Evolutionary conservation across 2,888 invertebrate species (phyloP), one percentile per base, ranked within the genome.

Genomic region (Thyatira batis): DNA sequence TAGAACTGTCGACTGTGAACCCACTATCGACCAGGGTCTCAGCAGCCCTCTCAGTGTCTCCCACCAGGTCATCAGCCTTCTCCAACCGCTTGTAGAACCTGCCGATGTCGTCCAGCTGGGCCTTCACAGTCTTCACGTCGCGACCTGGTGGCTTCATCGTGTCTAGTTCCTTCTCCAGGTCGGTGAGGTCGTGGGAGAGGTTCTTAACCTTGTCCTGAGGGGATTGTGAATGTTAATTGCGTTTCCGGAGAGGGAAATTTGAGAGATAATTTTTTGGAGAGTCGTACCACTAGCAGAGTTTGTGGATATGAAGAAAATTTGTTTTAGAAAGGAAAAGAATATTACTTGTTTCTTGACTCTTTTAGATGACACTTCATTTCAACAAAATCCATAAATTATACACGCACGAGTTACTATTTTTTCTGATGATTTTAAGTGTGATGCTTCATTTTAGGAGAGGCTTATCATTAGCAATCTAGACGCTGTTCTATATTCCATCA

Each of bases 81-180:
- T 94, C 95, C 63, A 97, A 82, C 60, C 95, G 95, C 60, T 92
- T 93, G 68, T 95, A 93, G 82, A 96, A 93, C 52, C 93, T 93
- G 3, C 89, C 89, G 13, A 97, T 93, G 71, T 98, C 97, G 53
- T 97, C 96, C 45, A 97, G 93, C 86, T 99, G 99, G 5, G 91
- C 93, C 23, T 95, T 94, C 0, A 99, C 96, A 0, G 95, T 94
- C 79, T 97, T 96, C 45, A 98, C 93, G 80, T 98, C 98, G 17
- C 98, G 93, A 0, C 95, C 98, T 0, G 98, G 95, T 0, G 98
- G 95, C 74, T 95, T 95, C 94, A 98, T 96, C 30, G 93, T 89
- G 73, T 97, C 97, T 33, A 98, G 87, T 65, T 98, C 97, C 53
- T 94, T 94, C 78, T 98, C 98, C 51, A 98, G 85, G 52, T 94